A percentile compares a stretch with the other conserved stretches of the same genome.
Conservation (phyloP, 37 sponge, comb jelly and placozoan genomes). For the Bolinopsis microptera region DNA sequence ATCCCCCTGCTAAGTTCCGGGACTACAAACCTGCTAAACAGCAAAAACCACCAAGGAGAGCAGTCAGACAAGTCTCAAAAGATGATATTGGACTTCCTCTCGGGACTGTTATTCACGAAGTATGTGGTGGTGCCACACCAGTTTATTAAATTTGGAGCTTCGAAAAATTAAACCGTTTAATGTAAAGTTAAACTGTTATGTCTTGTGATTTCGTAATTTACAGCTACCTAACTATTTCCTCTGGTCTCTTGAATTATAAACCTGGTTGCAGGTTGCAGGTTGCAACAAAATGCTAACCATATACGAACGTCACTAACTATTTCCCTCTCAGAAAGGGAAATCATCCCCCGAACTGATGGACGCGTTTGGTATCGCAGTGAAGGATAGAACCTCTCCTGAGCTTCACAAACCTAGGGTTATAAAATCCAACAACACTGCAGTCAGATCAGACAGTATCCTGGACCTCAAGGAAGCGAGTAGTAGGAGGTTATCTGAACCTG, state of each 20-base stretch:
- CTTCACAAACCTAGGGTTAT: neutral
- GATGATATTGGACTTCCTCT: neutral
- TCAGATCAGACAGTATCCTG: neutral
- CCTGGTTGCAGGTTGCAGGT: too few species aligned
- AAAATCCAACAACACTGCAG: neutral
- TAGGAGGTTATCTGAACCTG: neutral
- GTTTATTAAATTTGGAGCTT: too few species aligned
- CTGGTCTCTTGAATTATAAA: too few species aligned
- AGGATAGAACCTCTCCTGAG: neutral
- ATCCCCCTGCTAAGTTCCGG: neutral
- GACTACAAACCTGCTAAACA: neutral
- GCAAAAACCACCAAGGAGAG: neutral
- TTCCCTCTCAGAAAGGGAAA: neutral
- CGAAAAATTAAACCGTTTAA: too few species aligned
- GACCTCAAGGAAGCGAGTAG: neutral
- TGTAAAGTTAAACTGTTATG: too few species aligned
- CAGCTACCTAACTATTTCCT: too few species aligned
- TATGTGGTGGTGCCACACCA: too few species aligned
- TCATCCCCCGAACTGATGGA: conserved; percentile 19
- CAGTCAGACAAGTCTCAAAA: neutral
- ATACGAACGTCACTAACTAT: too few species aligned
- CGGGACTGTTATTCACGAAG: neutral
- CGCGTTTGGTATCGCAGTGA: neutral
- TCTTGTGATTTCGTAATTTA: too few species aligned
- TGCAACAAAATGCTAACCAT: neutral